A percentile compares a stretch with the other conserved stretches of the same genome.
Conservation (phyloP, 2,797 vertebrate species). For the Sciurus carolinensis region DNA sequence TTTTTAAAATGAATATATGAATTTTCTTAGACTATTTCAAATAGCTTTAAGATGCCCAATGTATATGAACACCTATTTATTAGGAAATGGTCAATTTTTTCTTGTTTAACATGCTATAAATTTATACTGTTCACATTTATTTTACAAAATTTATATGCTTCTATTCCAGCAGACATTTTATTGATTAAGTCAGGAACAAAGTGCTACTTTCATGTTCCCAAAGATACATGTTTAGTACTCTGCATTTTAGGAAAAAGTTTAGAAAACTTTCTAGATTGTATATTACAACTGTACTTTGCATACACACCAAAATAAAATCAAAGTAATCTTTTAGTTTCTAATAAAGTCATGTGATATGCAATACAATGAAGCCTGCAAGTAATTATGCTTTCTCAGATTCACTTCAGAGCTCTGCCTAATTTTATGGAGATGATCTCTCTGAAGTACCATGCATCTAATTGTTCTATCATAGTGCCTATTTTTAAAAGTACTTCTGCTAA, state of each 20-base stretch:
- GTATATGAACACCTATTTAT: background rate
- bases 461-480: no score
- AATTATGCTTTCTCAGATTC: slow-evolving; percentile 10
- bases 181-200: slow-evolving; percentile 26
- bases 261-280: background rate
- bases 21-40: slow-evolving; percentile 5
- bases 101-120: background rate
- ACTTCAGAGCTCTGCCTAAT: slow-evolving; percentile 14
- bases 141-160: slow-evolving; percentile 29
- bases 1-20: background rate
- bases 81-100: slow-evolving; percentile 14
- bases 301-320: slow-evolving; percentile 24
- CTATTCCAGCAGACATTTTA: background rate
- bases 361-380: background rate
- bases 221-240: background rate
- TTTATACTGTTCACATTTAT: background rate
- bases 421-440: background rate
- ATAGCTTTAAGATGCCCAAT: slow-evolving; percentile 35
- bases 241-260: background rate
- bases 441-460: background rate
- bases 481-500: no score
- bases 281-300: background rate
- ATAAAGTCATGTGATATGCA: background rate
- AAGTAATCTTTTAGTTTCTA: slow-evolving; percentile 10
- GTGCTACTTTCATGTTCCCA: slow-evolving; percentile 8